Evolutionary conservation across 2,888 invertebrate genomes (phyloP).

Genomic region (Molorchus minor): DNA sequence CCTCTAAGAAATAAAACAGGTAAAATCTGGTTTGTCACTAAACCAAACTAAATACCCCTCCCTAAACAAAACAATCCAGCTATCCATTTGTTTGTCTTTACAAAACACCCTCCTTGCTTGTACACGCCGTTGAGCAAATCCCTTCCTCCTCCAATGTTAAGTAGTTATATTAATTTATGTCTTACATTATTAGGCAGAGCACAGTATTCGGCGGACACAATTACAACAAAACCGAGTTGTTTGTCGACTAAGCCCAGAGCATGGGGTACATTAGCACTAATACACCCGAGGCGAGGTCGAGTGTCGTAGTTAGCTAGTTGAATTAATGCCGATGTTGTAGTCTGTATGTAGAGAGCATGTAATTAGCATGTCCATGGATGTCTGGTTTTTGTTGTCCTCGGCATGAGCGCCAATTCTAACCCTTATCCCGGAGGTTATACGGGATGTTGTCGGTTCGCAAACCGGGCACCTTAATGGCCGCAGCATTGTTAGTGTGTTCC

Average conservation of each 20-base stretch:
- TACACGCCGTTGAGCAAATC: constrained; percentile 58
- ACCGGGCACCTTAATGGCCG: constrained; percentile 38
- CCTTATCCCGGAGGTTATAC: constrained; percentile 54
- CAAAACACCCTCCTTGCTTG: constrained; percentile 48
- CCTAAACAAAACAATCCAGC: constrained; percentile 28
- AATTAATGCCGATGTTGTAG: constrained; percentile 63
- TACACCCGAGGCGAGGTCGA: constrained; percentile 58
- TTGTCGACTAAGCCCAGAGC: constrained; percentile 59
- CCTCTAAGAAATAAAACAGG: too few species aligned
- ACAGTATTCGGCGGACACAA: constrained; percentile 59
- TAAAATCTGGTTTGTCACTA: background rate
- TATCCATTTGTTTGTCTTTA: constrained; percentile 32
- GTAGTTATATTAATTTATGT: constrained; percentile 63
- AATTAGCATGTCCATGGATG: constrained; percentile 64
- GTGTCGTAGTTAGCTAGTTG: constrained; percentile 60
- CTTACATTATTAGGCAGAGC: constrained; percentile 61
- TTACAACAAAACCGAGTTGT: constrained; percentile 62
- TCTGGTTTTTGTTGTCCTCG: constrained; percentile 61
- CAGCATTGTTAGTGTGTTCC: constrained; percentile 45
- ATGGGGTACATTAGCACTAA: constrained; percentile 59
- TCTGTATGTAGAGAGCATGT: constrained; percentile 63
- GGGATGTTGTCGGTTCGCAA: constrained; percentile 36
- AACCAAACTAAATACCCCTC: background rate
- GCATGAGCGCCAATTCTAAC: constrained; percentile 56
- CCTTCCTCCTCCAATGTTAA: constrained; percentile 55